Percentiles rank a stretch among this genome's conserved stretches.
Conservation (phyloP, 2,113 vertebrate genomes). For the Gymnobelideus leadbeateri region DNA sequence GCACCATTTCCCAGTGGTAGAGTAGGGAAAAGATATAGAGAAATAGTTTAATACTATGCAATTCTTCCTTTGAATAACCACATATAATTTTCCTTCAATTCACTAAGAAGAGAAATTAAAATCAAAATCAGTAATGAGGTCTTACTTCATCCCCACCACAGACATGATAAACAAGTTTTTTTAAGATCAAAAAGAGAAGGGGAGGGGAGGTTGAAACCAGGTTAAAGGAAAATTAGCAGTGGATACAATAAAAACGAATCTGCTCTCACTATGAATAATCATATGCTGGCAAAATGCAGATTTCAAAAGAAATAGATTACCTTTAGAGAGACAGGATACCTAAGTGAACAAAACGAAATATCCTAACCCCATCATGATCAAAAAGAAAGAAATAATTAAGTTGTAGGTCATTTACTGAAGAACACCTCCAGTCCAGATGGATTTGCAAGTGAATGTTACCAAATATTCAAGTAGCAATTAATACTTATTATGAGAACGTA, state of each 20-base stretch:
- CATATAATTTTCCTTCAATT: not conserved
- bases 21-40: not conserved
- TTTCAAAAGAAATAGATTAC: not conserved
- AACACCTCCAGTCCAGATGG: not conserved
- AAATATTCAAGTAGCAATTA: not conserved
- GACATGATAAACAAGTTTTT: not conserved
- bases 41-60: not conserved
- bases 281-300: not conserved
- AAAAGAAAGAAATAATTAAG: not conserved
- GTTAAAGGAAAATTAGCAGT: not conserved
- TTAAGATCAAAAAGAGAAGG: not conserved
- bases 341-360: not conserved
- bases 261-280: not conserved
- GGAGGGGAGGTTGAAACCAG: not conserved
- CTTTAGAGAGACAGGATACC: not conserved
- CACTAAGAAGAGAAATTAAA: not conserved
- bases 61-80: not conserved
- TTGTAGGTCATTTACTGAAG: not conserved
- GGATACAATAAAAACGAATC: not conserved
- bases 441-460: slow-evolving; percentile 6
- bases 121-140: not conserved
- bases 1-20: not conserved
- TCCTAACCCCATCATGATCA: not conserved
- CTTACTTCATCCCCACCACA: not conserved
- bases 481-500: not conserved